Base-by-base conservation (phyloP, 2,888 invertebrate species). In the Drosophila neotestacea region DNA sequence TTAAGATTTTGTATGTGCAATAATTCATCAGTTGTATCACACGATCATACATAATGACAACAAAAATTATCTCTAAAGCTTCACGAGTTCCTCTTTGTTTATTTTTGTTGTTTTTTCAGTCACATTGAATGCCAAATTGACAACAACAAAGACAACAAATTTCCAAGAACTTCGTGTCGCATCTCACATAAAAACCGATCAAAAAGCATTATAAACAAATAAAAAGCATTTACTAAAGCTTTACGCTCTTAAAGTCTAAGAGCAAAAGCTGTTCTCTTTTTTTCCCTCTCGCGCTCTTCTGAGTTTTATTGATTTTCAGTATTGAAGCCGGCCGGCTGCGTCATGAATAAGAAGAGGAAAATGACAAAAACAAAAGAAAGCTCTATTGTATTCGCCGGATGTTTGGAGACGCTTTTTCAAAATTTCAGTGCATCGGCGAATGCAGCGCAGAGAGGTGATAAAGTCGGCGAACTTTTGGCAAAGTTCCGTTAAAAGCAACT, bases 291-390 rank as follows among this genome's bases (percentile, higher is more conserved):
- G 30, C 51, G 34, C 63, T 74, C 66, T 75, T 60, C 38, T 7
- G 7, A 13, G 27, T 11, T 46, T 60, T 77, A 83, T 88, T 74
- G 89, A 83, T 83, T 83, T 88, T 83, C 39, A 58, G 59, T 47
- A 66, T 75, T 66, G 56, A 44, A 10, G 34, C 62, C 54, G 61
- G 34, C 56, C 27, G 51, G 55, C 59, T 41, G 51, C 64, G 52
- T 60, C 46, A 39, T 30, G 27, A 36, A 34, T 36, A 41, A 39
- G 27, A 54, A 68, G 28, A 52, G 30, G 16, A 48, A 64, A 54
- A 51, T 61, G 46, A 65, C 32, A 52, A 48, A 16, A 48, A 63
- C 59, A 76, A 70, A 70, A 46, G 52, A 64, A 68, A 79, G 86
- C 74, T 79, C 58, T 50, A 41, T 36, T 65, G 51, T 62, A 70